These are phyloP conservation scores for Eueides isabella DNA, from an alignment of 1,140 invertebrate genomes.

Conservation along the genomic window DNA sequence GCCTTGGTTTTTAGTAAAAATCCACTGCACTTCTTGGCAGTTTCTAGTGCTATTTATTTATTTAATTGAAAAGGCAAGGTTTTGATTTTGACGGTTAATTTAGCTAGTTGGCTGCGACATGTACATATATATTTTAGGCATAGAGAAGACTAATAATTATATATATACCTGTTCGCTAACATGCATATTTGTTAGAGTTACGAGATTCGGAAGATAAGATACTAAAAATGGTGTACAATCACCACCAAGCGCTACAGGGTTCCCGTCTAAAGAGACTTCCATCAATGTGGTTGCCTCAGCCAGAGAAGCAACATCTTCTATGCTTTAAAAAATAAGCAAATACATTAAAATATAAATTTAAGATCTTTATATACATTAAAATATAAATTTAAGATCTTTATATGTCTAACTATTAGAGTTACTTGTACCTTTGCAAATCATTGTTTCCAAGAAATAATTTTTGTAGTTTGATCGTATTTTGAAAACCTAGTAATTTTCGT, in stretches of 20 bases:
- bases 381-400: neutral
- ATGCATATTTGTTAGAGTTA: slow-evolving; percentile 88
- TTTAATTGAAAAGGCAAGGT: too few relatives aligned
- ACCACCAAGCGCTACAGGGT: slow-evolving; percentile 89
- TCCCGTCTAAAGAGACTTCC: slow-evolving; percentile 93
- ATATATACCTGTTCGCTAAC: slow-evolving; percentile 86
- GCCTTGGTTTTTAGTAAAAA: too few relatives aligned
- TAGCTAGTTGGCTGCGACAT: neutral
- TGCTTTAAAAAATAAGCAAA: slow-evolving; percentile 81
- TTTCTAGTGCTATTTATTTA: too few relatives aligned
- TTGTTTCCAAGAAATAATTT: slow-evolving; percentile 94
- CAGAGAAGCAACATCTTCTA: slow-evolving; percentile 91
- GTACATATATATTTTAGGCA: neutral
- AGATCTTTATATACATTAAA: slow-evolving; percentile 26
- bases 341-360: slow-evolving; percentile 24
- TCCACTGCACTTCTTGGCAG: too few relatives aligned
- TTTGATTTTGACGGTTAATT: too few relatives aligned
- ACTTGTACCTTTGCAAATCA: slow-evolving; percentile 87
- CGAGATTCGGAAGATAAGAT: slow-evolving; percentile 88
- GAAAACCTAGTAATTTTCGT: slow-evolving; percentile 90
- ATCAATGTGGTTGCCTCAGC: slow-evolving; percentile 87
- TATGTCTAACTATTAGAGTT: neutral
- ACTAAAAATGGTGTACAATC: slow-evolving; percentile 91
- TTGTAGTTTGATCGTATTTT: slow-evolving; percentile 89
- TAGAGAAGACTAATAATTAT: neutral